These are phyloP conservation scores for Melipona quadrifasciata DNA, from an alignment of 1,140 invertebrate species.

Conservation along the genomic window DNA sequence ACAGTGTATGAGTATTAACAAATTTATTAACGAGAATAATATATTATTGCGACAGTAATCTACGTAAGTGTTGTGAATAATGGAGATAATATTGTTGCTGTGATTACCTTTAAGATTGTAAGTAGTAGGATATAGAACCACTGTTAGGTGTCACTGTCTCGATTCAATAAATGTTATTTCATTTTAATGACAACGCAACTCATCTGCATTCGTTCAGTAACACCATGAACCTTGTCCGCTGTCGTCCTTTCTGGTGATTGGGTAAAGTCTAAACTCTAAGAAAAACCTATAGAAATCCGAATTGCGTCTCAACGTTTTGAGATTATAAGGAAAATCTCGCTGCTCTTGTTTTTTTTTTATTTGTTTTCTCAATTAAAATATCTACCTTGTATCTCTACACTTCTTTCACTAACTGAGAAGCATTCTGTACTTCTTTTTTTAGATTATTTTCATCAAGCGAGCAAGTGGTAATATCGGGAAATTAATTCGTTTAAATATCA, in stretches of 20 bases:
- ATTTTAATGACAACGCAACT: slow-evolving; percentile 77
- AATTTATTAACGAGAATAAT: slow-evolving; percentile 80
- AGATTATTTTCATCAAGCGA: too few species aligned
- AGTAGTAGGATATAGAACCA: slow-evolving; percentile 81
- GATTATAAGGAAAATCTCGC: background rate
- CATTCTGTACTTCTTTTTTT: too few species aligned
- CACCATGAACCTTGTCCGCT: background rate
- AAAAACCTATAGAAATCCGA: too few species aligned
- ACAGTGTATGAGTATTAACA: slow-evolving; percentile 81
- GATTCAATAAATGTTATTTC: slow-evolving; percentile 83
- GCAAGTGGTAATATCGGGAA: too few species aligned
- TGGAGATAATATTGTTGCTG: slow-evolving; percentile 83
- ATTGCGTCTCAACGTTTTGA: background rate
- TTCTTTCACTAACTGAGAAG: background rate
- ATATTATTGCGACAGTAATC: slow-evolving; percentile 81
- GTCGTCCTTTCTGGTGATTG: background rate
- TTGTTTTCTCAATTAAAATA: background rate
- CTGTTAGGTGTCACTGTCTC: slow-evolving; percentile 81
- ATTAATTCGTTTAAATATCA: background rate
- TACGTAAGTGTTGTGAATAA: slow-evolving; percentile 83
- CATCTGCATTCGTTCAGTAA: slow-evolving; percentile 4
- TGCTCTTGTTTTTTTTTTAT: background rate
- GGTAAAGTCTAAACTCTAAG: background rate
- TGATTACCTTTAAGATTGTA: slow-evolving; percentile 83
- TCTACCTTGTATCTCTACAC: background rate